Evolutionary conservation across 2,113 vertebrate species (phyloP), one percentile per base, ranked within the genome.

Genomic region (Osmerus eperlanus): DNA sequence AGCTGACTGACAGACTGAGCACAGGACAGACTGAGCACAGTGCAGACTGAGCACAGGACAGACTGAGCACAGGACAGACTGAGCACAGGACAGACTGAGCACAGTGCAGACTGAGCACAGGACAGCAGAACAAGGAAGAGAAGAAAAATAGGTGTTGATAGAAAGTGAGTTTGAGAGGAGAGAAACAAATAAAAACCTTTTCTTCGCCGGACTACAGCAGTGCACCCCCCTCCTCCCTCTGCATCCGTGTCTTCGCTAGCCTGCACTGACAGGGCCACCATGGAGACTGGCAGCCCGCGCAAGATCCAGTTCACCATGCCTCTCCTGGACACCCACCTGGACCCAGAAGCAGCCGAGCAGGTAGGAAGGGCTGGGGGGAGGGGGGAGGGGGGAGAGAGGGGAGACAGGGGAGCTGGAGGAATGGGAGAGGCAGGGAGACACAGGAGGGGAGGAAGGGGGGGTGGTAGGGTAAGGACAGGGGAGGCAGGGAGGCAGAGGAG

Each of bases 221-320:
- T 8, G 36, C 36, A 41, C 36, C 36, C 76, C 61, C 53, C 60
- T 60, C 12, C 59, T 41, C 21, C 53, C 32, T 19, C 15, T 14
- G 3, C 12, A 3, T 25, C 55, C 19, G 3, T 21, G 25, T 19
- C 41, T 32, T n/a, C 2, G 13, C 13, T 55, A 55, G 16, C 9
- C 68, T 5, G n/a, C 56, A 71, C 53, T 47, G 51, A 18, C 59
- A 68, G 72, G 76, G 73, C 65, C 84, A 83, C 81, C 74, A 96
- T 96, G 95, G 95, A 96, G 81, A 94, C 89, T 1, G 91, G 90
- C 86, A 95, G 95, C 82, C 95, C 95, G 21, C 91, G 95, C 47
- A 95, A 94, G 86, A 96, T 96, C 85, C 95, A 96, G 88, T 96
- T 96, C 89, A 96, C 95, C 0, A 92, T 96, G 15, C 95, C 95